Percentiles rank a stretch among this genome's conserved stretches.
These are phyloP conservation scores for Andrena bicolor DNA, from an alignment of 2,888 invertebrate genomes.

Conservation along the genomic window DNA sequence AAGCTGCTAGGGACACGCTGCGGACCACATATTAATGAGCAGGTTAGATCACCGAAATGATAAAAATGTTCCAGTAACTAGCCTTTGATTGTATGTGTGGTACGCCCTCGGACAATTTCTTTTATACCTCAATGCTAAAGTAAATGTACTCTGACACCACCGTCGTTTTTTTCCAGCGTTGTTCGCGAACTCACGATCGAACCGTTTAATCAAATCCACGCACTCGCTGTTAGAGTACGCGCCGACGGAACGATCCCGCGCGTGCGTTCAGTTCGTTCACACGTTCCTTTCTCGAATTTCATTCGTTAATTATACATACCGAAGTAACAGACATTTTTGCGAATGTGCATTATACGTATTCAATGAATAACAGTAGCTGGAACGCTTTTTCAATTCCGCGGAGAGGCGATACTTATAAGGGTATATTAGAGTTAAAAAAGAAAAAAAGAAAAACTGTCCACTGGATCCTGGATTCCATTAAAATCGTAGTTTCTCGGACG, in stretches of 20 bases:
- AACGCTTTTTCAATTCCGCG: slow-evolving; percentile 29
- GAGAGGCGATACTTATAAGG: slow-evolving; percentile 25
- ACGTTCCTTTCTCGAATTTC: slow-evolving; percentile 29
- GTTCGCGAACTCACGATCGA: slow-evolving; percentile 2
- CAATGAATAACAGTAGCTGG: slow-evolving; percentile 1
- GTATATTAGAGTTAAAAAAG: slow-evolving; percentile 18
- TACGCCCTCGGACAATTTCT: slow-evolving; percentile 80
- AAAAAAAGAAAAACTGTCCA: slow-evolving; percentile 10
- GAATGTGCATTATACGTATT: slow-evolving; percentile 29
- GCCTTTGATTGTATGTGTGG: slow-evolving; percentile 80
- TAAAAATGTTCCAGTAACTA: slow-evolving; percentile 78
- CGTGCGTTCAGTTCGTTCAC: slow-evolving; percentile 25
- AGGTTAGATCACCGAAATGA: slow-evolving; percentile 77
- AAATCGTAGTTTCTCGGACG: slow-evolving; percentile 24
- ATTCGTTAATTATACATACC: slow-evolving; percentile 14
- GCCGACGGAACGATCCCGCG: slow-evolving; percentile 15
- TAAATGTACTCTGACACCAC: slow-evolving; percentile 42
- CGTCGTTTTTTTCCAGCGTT: slow-evolving; percentile 24
- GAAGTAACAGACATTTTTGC: slow-evolving; percentile 17
- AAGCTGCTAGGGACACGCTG: slow-evolving; percentile 81
- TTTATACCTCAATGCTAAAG: slow-evolving; percentile 58
- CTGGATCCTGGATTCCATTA: slow-evolving; percentile 8
- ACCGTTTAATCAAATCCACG: slow-evolving; percentile 39
- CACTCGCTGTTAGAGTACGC: slow-evolving; percentile 43
- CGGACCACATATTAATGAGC: slow-evolving; percentile 81